A percentile compares a stretch with the other conserved stretches of the same genome.
Evolutionary conservation across 2,888 invertebrate genomes (phyloP).

Genomic region (Rotaria magnacalcarata): DNA sequence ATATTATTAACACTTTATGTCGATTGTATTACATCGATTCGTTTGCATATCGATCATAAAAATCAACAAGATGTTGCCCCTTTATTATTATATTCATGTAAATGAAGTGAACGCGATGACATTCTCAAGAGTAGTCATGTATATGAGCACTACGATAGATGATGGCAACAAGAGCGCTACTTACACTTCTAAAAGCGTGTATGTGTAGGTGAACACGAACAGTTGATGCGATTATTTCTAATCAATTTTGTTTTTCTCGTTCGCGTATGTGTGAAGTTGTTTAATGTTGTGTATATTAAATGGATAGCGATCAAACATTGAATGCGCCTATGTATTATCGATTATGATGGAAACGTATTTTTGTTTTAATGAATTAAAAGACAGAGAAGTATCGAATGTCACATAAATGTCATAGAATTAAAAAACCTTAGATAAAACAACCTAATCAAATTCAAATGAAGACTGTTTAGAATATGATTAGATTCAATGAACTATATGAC

Average conservation of each 20-base stretch:
- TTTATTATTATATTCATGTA: neutral
- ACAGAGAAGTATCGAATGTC: neutral
- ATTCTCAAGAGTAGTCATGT: slow-evolving; percentile 22
- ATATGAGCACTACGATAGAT: neutral
- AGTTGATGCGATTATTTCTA: slow-evolving; percentile 21
- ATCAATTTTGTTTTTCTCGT: slow-evolving; percentile 2
- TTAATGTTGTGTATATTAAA: slow-evolving; percentile 26
- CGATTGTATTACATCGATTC: neutral
- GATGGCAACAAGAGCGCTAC: neutral
- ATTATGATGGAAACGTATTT: neutral
- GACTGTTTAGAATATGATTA: neutral
- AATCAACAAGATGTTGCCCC: slow-evolving; percentile 11
- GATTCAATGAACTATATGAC: neutral
- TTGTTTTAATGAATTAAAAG: neutral
- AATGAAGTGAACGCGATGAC: slow-evolving; percentile 15
- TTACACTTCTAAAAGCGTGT: neutral
- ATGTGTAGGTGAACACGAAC: neutral
- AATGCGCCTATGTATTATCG: neutral
- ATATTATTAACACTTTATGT: neutral
- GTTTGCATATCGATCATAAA: neutral
- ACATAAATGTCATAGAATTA: neutral
- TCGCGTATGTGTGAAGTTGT: slow-evolving; percentile 23
- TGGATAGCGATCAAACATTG: slow-evolving; percentile 11
- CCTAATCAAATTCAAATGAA: neutral
- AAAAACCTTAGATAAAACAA: neutral